These are phyloP conservation scores for Istiophorus platypterus DNA, from an alignment of 2,113 vertebrate species.

Conservation along the genomic window DNA sequence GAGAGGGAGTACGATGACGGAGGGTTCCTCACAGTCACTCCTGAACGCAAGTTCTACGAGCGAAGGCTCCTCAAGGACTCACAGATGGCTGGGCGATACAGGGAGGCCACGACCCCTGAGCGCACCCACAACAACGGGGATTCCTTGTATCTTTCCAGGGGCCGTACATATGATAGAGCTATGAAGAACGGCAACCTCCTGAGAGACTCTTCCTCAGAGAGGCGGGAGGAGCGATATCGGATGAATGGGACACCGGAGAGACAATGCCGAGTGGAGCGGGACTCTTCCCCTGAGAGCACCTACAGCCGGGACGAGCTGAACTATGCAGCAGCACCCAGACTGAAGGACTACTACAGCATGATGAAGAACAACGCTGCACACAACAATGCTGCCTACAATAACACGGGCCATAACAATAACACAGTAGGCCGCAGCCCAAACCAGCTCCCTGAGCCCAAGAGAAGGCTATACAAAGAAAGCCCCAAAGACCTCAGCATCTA, in stretches of 20 bases:
- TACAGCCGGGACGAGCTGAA: conserved; percentile 83
- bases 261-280: conserved; percentile 72
- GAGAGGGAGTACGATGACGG: conserved; percentile 86
- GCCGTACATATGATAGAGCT: conserved; percentile 69
- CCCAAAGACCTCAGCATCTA: conserved; percentile 98
- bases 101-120: conserved; percentile 73
- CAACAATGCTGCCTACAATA: conserved; percentile 79
- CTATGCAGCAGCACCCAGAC: conserved; percentile 79
- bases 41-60: conserved; percentile 73
- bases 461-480: conserved; percentile 93
- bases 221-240: conserved; percentile 60
- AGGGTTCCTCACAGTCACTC: conserved; percentile 78
- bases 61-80: conserved; percentile 77
- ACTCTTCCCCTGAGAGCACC: conserved; percentile 84
- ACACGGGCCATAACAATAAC: conserved; percentile 77
- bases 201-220: conserved; percentile 77
- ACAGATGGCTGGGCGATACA: conserved; percentile 63
- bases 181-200: conserved; percentile 80
- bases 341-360: conserved; percentile 87
- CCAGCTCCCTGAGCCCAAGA: conserved; percentile 88
- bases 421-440: conserved; percentile 74
- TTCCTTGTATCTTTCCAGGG: conserved; percentile 68
- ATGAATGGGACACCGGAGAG: conserved; percentile 80
- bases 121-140: conserved; percentile 70
- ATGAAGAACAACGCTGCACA: conserved; percentile 85